Base-by-base conservation (phyloP, 1,140 invertebrate genomes). In the Listronotus bonariensis region DNA sequence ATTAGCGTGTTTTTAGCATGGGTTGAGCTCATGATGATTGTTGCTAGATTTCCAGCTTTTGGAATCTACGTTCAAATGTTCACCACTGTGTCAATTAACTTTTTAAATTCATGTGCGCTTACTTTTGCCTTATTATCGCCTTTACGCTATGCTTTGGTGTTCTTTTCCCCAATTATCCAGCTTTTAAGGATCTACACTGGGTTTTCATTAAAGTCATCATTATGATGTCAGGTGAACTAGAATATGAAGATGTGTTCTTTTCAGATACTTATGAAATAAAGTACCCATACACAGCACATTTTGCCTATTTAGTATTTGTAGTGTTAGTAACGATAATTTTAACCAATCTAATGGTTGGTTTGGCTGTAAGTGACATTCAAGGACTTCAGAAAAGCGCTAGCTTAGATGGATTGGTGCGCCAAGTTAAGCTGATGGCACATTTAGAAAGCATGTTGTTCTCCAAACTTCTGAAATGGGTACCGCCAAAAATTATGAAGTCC, bases 11-110 rank as follows among this genome's bases (percentile, higher is more conserved):
- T 92, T 32, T 77, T 92, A 6, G 86, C 87, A 11, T 92, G 91
- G 91, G 72, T 92, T 12, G 88, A 93, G 72, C 76, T 93, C 6
- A 90, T 93, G 87, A 88, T 92, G 81, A 85, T 92, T 26, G 88
- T 93, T 9, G 91, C 91, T 10, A 81, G 91, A 54, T 92, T 93
- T 79, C 92, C 92, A 45, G 89, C 90, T 68, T 92, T 93, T 73
- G 92, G 92, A 0, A 80, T 93, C 3, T 93, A 92, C 68, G 87
- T 93, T 4, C 91, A 93, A 78, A 92, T 92, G 91, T 91, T 92
- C 71, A 90, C 89, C 7, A 91, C 85, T 82, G 91, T 92, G 26
- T 86, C 91, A 4, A 82, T 91, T 1, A 93, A 93, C 73, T 92
- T 93, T 74, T 86, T n/a, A 90, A 91, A 73, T 93, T 93, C 72